Evolutionary conservation across 2,113 vertebrate species (phyloP).

Genomic region (Shinisaurus crocodilurus): DNA sequence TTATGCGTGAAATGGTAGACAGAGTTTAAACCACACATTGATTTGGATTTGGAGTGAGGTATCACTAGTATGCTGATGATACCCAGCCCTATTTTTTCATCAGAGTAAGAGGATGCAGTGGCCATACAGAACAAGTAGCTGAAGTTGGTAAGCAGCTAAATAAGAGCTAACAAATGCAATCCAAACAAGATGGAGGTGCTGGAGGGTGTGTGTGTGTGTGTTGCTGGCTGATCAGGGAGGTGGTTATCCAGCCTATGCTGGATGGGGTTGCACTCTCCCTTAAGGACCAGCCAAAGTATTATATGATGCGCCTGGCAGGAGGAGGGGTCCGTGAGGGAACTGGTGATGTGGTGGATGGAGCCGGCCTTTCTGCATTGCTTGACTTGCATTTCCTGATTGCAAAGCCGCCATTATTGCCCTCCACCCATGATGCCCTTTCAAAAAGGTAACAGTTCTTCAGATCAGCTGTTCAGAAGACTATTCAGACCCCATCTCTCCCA

Average conservation of each 20-base stretch:
- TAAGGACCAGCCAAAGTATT: neutral
- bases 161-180: neutral
- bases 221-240: neutral
- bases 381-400: neutral
- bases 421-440: neutral
- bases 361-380: neutral
- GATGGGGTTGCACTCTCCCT: too few relatives aligned
- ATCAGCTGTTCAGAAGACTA: too few relatives aligned
- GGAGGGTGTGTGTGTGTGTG: too few relatives aligned
- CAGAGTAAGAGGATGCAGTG: neutral
- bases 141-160: neutral
- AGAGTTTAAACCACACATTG: neutral
- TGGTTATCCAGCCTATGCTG: neutral
- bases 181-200: neutral
- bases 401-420: neutral
- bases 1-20: neutral
- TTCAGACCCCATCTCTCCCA: neutral
- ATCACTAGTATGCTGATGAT: neutral
- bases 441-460: neutral
- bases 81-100: neutral
- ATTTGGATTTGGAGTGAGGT: neutral
- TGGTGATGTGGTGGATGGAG: neutral
- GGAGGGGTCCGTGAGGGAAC: neutral
- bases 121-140: neutral
- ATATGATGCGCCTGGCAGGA: neutral